Conservation (phyloP, 2,797 vertebrate genomes). For the Enteromius radiatus region DNA sequence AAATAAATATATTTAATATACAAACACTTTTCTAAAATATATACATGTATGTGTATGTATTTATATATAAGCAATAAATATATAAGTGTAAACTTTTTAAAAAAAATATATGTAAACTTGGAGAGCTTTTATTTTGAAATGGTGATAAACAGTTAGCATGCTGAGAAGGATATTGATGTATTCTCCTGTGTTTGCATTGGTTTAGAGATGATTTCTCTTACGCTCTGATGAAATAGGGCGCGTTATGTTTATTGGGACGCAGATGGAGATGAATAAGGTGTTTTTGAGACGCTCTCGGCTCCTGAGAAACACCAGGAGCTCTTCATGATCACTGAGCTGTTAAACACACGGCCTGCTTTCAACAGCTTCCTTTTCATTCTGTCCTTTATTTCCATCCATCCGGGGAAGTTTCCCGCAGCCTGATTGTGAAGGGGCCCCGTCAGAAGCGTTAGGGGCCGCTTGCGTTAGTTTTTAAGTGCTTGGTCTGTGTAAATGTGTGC, state of each 20-base stretch:
- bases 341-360: slow-evolving; percentile 41
- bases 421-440: slow-evolving; percentile 53
- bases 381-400: slow-evolving; percentile 70
- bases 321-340: slow-evolving; percentile 44
- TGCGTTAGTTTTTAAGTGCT: not conserved
- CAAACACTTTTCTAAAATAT: no score
- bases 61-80: no score
- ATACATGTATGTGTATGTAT: no score
- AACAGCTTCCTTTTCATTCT: slow-evolving; percentile 54
- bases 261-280: not conserved
- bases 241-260: not conserved
- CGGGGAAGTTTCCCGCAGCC: slow-evolving; percentile 65
- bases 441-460: slow-evolving; percentile 52
- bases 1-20: no score
- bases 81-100: no score
- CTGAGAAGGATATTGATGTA: no score
- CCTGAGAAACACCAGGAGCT: not conserved
- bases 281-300: not conserved
- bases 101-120: no score
- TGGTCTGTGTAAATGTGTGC: not conserved
- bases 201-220: no score
- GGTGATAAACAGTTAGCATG: no score
- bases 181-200: no score
- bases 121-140: no score
- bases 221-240: not conserved